Percentiles rank a stretch among this genome's conserved stretches.
These are phyloP conservation scores for Hyperopisus bebe DNA, from an alignment of 2,113 vertebrate genomes.

Conservation along the genomic window DNA sequence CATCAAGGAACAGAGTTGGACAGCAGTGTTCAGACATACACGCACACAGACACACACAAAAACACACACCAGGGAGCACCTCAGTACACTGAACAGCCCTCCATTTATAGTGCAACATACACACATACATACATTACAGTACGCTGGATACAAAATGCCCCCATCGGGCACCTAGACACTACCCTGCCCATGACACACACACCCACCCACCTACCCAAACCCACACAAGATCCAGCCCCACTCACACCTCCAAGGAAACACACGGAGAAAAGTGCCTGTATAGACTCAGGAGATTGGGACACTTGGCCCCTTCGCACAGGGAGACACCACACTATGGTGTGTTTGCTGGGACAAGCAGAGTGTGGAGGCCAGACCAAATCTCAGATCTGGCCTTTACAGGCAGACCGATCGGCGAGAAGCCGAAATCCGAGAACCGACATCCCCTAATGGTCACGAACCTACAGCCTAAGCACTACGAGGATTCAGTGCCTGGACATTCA, in stretches of 20 bases:
- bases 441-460: neutral
- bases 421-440: neutral
- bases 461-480: neutral
- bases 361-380: neutral
- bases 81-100: neutral
- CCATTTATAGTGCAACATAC: neutral
- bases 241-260: neutral
- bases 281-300: neutral
- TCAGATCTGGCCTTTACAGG: neutral
- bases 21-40: constrained; percentile 31
- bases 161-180: neutral
- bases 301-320: neutral
- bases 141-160: neutral
- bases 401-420: neutral
- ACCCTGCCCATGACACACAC: neutral
- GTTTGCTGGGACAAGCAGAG: neutral
- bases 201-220: neutral
- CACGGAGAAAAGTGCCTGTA: neutral
- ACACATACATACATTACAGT: neutral
- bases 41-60: neutral
- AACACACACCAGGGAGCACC: neutral
- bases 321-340: neutral
- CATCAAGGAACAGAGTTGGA: constrained; percentile 31
- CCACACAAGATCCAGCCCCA: neutral
- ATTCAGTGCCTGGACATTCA: neutral